These are phyloP conservation scores for Cladopsammia gracilis DNA, from an alignment of 64 coral and sea anemone species.

Conservation along the genomic window DNA sequence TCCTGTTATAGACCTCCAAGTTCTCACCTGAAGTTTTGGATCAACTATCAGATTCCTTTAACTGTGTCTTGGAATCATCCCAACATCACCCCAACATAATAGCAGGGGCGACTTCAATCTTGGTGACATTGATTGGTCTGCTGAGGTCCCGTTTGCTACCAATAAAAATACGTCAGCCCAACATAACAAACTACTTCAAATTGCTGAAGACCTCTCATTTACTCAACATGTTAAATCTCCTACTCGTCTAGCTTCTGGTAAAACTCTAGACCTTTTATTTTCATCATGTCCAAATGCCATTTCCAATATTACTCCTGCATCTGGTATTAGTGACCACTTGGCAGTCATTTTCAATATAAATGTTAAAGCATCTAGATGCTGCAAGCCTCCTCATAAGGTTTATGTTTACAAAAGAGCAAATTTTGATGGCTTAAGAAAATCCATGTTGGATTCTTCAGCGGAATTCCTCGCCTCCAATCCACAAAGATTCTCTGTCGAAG, in stretches of 20 bases:
- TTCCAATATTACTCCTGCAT: not conserved
- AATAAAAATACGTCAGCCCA: not conserved
- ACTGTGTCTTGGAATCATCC: slow-evolving; percentile 8
- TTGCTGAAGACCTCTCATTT: slow-evolving; percentile 29
- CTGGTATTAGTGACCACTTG: slow-evolving; percentile 39
- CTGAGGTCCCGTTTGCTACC: slow-evolving; percentile 33
- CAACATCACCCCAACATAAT: slow-evolving; percentile 44
- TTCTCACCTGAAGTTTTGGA: not conserved
- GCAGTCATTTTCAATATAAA: slow-evolving; percentile 61
- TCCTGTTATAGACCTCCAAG: not conserved
- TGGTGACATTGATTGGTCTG: slow-evolving; percentile 52
- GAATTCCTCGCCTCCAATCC: slow-evolving; percentile 60
- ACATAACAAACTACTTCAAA: slow-evolving; percentile 16
- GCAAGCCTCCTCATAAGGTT: slow-evolving; percentile 65
- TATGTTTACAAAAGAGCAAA: slow-evolving; percentile 61
- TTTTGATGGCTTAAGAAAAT: slow-evolving; percentile 34
- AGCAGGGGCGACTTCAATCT: slow-evolving; percentile 44
- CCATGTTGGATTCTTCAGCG: not conserved
- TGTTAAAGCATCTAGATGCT: slow-evolving; percentile 24
- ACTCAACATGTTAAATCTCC: slow-evolving; percentile 31
- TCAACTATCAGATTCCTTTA: slow-evolving; percentile 6
- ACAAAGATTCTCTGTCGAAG: slow-evolving; percentile 11
- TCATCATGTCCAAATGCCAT: slow-evolving; percentile 23
- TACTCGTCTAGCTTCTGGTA: slow-evolving; percentile 55
- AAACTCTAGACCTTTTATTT: slow-evolving; percentile 51